Conservation (phyloP, 2,113 vertebrate species). For the Corapipo altera region DNA sequence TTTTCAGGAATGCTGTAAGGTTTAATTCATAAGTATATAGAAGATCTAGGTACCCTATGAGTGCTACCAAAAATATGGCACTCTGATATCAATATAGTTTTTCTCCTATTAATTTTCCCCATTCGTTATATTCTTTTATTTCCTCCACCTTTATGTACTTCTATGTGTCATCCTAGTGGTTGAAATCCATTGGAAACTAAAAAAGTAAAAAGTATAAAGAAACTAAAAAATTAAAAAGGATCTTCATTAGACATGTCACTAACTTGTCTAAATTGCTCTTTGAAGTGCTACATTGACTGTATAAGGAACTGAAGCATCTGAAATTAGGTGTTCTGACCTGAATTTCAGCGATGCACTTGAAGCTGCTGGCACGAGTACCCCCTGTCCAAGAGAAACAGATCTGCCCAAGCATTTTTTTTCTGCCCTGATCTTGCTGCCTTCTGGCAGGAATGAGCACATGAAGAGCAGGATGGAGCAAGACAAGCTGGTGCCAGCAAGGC, state of each 20-base stretch:
- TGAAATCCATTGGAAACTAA: neutral
- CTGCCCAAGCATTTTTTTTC: neutral
- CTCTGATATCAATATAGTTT: neutral
- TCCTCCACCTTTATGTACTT: neutral
- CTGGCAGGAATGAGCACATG: neutral
- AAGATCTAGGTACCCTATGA: neutral
- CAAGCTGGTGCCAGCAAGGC: neutral
- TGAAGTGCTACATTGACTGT: neutral
- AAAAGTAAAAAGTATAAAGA: too few relatives aligned
- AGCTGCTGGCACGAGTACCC: neutral
- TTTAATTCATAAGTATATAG: neutral
- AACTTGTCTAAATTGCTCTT: neutral
- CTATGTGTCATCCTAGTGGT: neutral
- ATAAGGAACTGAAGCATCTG: neutral
- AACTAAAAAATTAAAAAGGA: neutral
- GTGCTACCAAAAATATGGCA: neutral
- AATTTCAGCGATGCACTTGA: neutral
- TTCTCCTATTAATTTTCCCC: neutral
- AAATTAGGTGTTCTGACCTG: neutral
- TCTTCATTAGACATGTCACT: neutral
- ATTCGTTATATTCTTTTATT: neutral
- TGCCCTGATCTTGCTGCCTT: neutral
- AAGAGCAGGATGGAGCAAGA: neutral
- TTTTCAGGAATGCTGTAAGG: neutral
- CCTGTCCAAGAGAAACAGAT: neutral